phyloP scores from a whole-genome alignment of 2,113 vertebrate species.

The Charina bottae region DNA sequence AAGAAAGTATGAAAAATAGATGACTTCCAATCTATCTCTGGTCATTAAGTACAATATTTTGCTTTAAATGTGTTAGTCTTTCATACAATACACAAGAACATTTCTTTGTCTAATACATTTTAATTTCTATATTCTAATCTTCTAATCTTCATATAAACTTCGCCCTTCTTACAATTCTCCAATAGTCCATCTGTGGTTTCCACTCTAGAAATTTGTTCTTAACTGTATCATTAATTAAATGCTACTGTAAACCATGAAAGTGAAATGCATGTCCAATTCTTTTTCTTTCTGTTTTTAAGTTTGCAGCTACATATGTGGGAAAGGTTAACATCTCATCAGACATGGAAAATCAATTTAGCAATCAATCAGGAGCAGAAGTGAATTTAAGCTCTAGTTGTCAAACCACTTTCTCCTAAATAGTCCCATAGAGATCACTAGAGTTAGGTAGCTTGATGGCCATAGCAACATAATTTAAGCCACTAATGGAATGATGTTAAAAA shows the following conservation, averaged over 20 bases:
- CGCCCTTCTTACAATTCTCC: too few relatives aligned
- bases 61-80: too few relatives aligned
- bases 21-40: too few relatives aligned
- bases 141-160: too few relatives aligned
- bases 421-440: neutral
- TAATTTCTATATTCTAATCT: too few relatives aligned
- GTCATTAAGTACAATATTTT: too few relatives aligned
- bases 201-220: neutral
- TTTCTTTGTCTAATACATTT: too few relatives aligned
- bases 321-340: neutral
- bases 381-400: neutral
- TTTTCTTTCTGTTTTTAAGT: neutral
- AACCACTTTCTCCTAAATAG: constrained; percentile 6
- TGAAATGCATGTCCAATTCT: neutral
- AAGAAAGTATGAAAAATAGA: too few relatives aligned
- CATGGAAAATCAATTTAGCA: neutral
- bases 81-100: too few relatives aligned
- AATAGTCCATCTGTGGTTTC: too few relatives aligned
- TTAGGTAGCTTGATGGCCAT: constrained; percentile 1
- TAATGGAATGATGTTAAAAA: neutral
- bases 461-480: neutral
- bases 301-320: neutral
- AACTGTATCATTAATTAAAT: neutral
- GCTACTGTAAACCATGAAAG: neutral
- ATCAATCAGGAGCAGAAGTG: neutral